Conservation (phyloP, 2,113 vertebrate species). For the Dolichotis patagonum region DNA sequence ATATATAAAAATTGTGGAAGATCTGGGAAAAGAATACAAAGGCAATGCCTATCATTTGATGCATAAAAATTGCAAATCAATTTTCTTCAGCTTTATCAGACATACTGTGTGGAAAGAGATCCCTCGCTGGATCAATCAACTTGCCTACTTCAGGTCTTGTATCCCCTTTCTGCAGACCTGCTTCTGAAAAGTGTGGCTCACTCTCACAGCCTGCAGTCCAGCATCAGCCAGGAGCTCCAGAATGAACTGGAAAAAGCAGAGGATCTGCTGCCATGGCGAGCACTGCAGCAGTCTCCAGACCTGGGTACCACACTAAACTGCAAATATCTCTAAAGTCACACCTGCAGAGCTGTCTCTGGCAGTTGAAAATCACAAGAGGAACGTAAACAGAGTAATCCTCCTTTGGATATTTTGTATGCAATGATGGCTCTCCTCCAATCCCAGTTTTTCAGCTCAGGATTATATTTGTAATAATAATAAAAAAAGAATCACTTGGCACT, state of each 20-base stretch:
- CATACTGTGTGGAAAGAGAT: too few species aligned
- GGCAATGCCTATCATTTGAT: too few species aligned
- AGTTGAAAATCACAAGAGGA: slow-evolving; percentile 82
- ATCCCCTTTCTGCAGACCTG: slow-evolving; percentile 99
- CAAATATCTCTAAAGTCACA: too few species aligned
- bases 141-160: slow-evolving; percentile 99
- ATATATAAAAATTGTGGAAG: too few species aligned
- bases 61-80: too few species aligned
- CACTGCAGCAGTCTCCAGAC: slow-evolving; percentile 87
- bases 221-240: slow-evolving; percentile 96
- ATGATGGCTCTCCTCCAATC: slow-evolving; percentile 83
- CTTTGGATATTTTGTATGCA: slow-evolving; percentile 85
- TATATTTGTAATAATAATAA: too few species aligned
- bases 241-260: slow-evolving; percentile 96
- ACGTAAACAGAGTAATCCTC: slow-evolving; percentile 77
- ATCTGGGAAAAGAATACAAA: too few species aligned
- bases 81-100: too few species aligned
- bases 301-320: slow-evolving; percentile 93
- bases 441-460: slow-evolving; percentile 86
- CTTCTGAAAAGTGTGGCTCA: slow-evolving; percentile 98
- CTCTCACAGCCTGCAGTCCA: slow-evolving; percentile 97
- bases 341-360: slow-evolving; percentile 82
- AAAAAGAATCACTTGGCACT: too few species aligned
- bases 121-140: slow-evolving; percentile 98
- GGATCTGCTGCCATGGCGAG: too few species aligned